A percentile compares a stretch with the other conserved stretches of the same genome.
phyloP scores from a whole-genome alignment of 1,140 invertebrate species.

The Lordiphosa stackelbergi region DNA sequence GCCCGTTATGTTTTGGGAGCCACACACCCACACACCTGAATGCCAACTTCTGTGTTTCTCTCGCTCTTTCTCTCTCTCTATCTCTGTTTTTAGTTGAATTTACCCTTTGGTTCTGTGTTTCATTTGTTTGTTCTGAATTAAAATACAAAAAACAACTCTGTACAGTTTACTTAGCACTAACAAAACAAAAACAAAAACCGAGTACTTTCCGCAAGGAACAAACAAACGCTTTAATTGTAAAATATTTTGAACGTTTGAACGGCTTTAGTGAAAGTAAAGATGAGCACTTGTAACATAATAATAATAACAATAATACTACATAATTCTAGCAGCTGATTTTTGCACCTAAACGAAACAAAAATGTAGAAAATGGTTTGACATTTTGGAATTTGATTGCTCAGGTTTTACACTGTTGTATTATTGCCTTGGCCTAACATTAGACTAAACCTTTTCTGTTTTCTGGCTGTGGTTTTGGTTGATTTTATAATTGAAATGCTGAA shows the following conservation, averaged over 20 bases:
- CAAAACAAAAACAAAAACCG: conserved; percentile 24
- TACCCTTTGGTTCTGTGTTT: conserved; percentile 23
- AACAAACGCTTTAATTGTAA: conserved; percentile 60
- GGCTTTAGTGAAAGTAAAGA: conserved; percentile 69
- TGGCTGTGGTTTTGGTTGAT: conserved; percentile 59
- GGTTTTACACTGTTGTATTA: conserved; percentile 66
- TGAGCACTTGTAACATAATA: conserved; percentile 68
- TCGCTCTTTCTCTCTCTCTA: conserved; percentile 33
- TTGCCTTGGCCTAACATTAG: conserved; percentile 53
- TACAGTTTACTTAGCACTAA: conserved; percentile 59
- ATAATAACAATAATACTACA: conserved; percentile 1
- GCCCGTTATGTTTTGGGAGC: conserved; percentile 18
- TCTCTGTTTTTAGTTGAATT: conserved; percentile 35
- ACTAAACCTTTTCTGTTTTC: conserved; percentile 29
- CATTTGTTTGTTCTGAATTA: conserved; percentile 51
- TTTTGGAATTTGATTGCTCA: conserved; percentile 63
- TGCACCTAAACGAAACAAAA: conserved; percentile 50
- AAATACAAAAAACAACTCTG: conserved; percentile 29
- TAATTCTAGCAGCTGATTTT: conserved; percentile 55
- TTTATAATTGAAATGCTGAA: conserved; percentile 14
- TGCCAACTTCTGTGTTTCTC: conserved; percentile 39
- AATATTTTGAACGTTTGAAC: conserved; percentile 63
- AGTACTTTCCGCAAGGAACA: conserved; percentile 12
- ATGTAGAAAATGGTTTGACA: conserved; percentile 64
- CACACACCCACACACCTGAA: conserved; percentile 42